Evolutionary conservation across 2,113 vertebrate species (phyloP), one percentile per base, ranked within the genome.

Genomic region (Perognathus longimembris): DNA sequence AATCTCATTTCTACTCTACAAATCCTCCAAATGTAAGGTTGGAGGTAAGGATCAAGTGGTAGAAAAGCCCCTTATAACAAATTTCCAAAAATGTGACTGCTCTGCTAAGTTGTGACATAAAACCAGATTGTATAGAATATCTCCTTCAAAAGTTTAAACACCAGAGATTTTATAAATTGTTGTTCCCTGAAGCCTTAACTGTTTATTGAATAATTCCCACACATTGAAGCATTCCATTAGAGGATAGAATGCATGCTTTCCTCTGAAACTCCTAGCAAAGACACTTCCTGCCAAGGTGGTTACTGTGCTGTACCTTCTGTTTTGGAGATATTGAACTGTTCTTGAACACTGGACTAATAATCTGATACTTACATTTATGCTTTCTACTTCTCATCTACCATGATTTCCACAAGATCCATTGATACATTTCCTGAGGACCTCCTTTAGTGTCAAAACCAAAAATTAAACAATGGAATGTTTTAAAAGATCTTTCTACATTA

Each of bases 381-480:
- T 80, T 85, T 66, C 57, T 2, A 42, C 30, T n/a, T 71, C 1
- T 67, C 78, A 30, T 89, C 77, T 81, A 26, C 69, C 14, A 21
- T 64, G 76, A 84, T 78, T 76, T 74, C 94, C 59, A 63, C 30
- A 75, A 93, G 34, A 88, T 74, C 73, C 15, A 8, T 8, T 80
- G 64, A 90, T 24, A n/a, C 22, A 69, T 70, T 87, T 90, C 63
- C 75, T 45, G 20, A 64, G 8, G 18, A 15, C 66, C 30, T 87
- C 75, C 74, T 40, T 84, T 87, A 77, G 76, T 42, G 70, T 69
- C 69, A 84, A 92, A 32, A 22, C 32, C 82, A 40, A 94, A 63
- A 42, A 57, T 74, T 66, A 88, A 94, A 78, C 30, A 85, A 75
- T 4, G 2, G 50, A 38, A 40, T 32, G 22, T 50, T 77, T 91